phyloP scores from a whole-genome alignment of 2,888 invertebrate species.

The Drosophila tanythrix region DNA sequence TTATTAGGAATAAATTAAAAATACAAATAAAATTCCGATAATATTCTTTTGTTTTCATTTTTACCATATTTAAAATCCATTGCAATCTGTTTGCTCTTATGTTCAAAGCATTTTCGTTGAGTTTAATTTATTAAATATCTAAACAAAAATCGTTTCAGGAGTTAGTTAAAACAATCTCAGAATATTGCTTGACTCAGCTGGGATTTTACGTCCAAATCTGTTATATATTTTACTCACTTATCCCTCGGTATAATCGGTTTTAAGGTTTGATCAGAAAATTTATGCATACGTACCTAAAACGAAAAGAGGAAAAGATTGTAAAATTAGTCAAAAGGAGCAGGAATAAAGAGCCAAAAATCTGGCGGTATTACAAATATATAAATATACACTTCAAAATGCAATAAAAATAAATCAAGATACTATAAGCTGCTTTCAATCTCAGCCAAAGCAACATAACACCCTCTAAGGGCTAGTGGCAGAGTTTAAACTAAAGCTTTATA shows the following conservation, averaged over 20 bases:
- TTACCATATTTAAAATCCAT: background rate
- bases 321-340: constrained; percentile 34
- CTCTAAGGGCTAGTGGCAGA: constrained; percentile 12
- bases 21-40: background rate
- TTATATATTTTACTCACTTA: constrained; percentile 1
- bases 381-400: constrained; percentile 34
- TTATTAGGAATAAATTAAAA: background rate
- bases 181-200: background rate
- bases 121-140: background rate
- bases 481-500: constrained; percentile 30
- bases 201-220: background rate
- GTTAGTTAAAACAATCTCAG: background rate
- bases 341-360: background rate
- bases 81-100: background rate
- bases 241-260: background rate
- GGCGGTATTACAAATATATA: background rate
- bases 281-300: constrained; percentile 68
- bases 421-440: constrained; percentile 52
- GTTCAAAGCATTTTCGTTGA: background rate
- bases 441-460: constrained; percentile 15
- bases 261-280: background rate
- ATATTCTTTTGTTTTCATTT: background rate
- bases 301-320: constrained; percentile 37
- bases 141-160: background rate
- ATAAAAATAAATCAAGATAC: constrained; percentile 58